Conservation (phyloP, 2,888 invertebrate species). For the Argyra leucocephala region DNA sequence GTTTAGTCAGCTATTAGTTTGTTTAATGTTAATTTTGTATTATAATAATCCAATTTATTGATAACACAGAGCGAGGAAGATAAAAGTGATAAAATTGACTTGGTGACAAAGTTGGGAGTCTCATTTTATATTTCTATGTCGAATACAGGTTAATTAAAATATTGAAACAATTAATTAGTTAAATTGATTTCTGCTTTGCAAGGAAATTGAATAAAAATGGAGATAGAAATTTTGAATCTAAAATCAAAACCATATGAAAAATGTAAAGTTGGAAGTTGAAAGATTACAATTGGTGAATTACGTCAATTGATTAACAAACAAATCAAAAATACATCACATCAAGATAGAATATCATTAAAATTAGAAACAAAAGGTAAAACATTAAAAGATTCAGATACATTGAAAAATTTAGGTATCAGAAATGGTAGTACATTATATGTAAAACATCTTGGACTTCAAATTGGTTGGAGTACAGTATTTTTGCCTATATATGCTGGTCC, state of each 20-base stretch:
- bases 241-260: conserved; percentile 45
- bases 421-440: conserved; percentile 69
- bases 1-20: too few relatives aligned
- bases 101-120: too few relatives aligned
- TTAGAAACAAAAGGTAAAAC: conserved; percentile 73
- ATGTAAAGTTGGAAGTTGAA: conserved; percentile 46
- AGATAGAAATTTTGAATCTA: conserved; percentile 53
- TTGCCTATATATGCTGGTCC: conserved; percentile 95
- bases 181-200: too few relatives aligned
- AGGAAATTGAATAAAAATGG: too few relatives aligned
- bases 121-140: too few relatives aligned
- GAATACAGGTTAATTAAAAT: too few relatives aligned
- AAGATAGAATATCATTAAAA: conserved; percentile 77
- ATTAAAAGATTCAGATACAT: conserved; percentile 65
- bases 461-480: conserved; percentile 97
- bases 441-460: conserved; percentile 92
- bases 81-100: too few relatives aligned
- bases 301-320: conserved; percentile 61
- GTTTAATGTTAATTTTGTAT: too few relatives aligned
- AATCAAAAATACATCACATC: conserved; percentile 57
- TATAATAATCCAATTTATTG: too few relatives aligned
- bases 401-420: conserved; percentile 56
- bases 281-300: conserved; percentile 60
- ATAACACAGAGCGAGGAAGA: too few relatives aligned
- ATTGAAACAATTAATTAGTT: too few relatives aligned